Conservation (phyloP, 2,888 invertebrate genomes). For the Teleogryllus oceanicus region DNA sequence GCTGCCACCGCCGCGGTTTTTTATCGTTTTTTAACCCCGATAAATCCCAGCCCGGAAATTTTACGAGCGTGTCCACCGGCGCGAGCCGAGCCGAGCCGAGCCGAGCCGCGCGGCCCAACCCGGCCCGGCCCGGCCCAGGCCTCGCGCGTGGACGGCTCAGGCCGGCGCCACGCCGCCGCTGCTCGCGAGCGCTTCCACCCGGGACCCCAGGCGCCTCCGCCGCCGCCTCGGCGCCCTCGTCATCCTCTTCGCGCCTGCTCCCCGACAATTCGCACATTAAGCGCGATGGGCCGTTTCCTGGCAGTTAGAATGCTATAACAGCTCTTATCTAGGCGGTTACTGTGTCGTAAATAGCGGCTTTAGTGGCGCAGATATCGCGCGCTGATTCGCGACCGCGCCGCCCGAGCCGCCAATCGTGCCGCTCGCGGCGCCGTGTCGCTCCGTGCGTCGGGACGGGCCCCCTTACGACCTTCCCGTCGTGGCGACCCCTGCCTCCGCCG, state of each 20-base stretch:
- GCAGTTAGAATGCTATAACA: conserved; percentile 18
- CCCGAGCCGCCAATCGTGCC: background rate
- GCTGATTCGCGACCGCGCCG: background rate
- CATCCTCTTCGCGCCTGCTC: background rate
- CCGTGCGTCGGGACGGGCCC: too few relatives aligned
- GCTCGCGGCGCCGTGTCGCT: too few relatives aligned
- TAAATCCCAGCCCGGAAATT: background rate
- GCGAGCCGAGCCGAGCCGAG: too few relatives aligned
- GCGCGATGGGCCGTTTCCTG: conserved; percentile 18
- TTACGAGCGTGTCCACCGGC: background rate
- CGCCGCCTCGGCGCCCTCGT: background rate
- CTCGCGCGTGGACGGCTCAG: too few relatives aligned
- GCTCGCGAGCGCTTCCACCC: too few relatives aligned
- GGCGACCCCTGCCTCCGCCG: too few relatives aligned
- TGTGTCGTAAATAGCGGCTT: conserved; percentile 2
- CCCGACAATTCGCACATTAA: conserved; percentile 1
- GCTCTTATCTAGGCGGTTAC: conserved; percentile 9
- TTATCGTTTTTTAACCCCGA: background rate
- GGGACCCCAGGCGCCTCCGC: background rate
- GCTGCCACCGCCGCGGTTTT: background rate
- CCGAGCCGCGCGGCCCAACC: too few relatives aligned
- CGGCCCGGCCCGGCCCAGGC: too few relatives aligned
- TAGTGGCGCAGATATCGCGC: background rate
- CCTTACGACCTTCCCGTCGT: too few relatives aligned
- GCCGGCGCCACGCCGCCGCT: too few relatives aligned